Evolutionary conservation across 2,888 invertebrate genomes (phyloP).

Genomic region (Cryptus armator): DNA sequence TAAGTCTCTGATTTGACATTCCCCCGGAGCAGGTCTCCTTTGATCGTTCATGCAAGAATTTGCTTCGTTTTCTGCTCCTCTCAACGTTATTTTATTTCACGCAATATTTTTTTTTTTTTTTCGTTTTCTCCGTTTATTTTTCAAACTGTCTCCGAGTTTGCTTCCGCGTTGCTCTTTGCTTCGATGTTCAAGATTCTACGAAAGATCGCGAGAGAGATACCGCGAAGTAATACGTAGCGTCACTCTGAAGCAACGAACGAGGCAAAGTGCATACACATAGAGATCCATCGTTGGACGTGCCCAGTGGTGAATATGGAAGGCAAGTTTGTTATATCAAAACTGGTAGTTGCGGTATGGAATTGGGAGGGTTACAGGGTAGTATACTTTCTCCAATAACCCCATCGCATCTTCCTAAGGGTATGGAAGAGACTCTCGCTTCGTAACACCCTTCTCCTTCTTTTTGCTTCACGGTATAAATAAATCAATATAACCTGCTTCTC

Average conservation of each 20-base stretch:
- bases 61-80: neutral
- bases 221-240: conserved; percentile 15
- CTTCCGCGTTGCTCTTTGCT: conserved; percentile 32
- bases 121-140: neutral
- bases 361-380: neutral
- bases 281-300: neutral
- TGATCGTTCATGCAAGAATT: conserved; percentile 56
- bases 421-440: neutral
- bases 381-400: conserved; percentile 81
- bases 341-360: conserved; percentile 1
- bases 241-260: neutral
- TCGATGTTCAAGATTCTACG: neutral
- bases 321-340: conserved; percentile 20
- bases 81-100: neutral
- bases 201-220: neutral
- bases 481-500: conserved; percentile 82
- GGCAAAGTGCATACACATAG: neutral
- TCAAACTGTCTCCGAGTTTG: conserved; percentile 1
- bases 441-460: conserved; percentile 53
- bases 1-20: conserved; percentile 47
- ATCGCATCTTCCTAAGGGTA: conserved; percentile 70
- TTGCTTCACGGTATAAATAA: conserved; percentile 80
- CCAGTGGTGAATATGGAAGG: conserved; percentile 23
- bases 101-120: neutral
- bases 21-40: conserved; percentile 43